Base-by-base conservation (phyloP, 2,888 invertebrate species). In the Danaus chrysippus region DNA sequence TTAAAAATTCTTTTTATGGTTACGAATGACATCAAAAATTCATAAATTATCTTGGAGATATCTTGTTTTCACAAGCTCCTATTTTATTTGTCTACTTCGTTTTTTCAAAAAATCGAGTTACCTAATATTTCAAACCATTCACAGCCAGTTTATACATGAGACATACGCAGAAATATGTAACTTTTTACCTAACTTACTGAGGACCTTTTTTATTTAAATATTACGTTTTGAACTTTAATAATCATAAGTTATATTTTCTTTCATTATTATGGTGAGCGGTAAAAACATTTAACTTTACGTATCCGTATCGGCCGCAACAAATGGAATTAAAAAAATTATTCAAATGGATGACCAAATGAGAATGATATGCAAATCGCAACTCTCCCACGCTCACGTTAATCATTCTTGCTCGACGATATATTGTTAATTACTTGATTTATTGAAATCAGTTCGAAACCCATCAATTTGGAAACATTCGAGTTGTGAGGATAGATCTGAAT, bases 241-340 rank as follows among this genome's bases (percentile, higher is more conserved):
- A 34, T 34, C 23, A 34, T 34, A 34, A 3, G 23, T 34, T 34
- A 34, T 3, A 34, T 34, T 34, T 34, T 34, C 23, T 34, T 34
- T 34, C 23, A 34, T 34, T 34, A 34, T 34, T 34, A 34, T 34
- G 2, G 23, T 34, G 23, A 34, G 23, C 23, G 23, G 3, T 34
- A 34, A 34, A 23, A 34, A 34, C 23, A 34, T 34, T 34, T 34
- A 34, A 65, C 58, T 52, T 54, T 59, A 59, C 68, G 65, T 68
- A 67, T 64, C 66, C 71, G 66, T 62, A 34, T 34, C 23, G 62
- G 62, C 70, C 73, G 67, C 71, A 76, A 76, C 71, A 74, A 80
- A 79, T 76, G 79, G 76, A 76, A 83, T 83, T 82, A 84, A 81
- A 78, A n/a, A 83, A 86, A 87, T 87, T 87, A 87, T 86, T 85